Conservation (phyloP, 2,113 vertebrate species). For the Hipposideros armiger region DNA sequence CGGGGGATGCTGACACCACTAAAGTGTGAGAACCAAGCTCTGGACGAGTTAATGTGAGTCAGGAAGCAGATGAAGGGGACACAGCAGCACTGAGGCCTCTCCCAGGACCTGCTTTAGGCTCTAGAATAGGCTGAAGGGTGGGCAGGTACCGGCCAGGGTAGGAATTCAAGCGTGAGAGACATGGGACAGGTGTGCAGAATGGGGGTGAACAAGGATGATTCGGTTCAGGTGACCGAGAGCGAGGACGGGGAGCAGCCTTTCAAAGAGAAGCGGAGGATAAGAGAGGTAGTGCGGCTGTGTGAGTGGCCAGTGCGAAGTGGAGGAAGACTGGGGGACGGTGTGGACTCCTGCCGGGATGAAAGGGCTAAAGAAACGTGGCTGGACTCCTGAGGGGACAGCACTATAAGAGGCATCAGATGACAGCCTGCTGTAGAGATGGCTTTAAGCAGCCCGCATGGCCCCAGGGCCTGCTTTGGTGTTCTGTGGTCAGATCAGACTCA, state of each 20-base stretch:
- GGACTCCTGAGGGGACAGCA: background rate
- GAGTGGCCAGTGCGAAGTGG: accelerated
- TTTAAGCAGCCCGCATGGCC: background rate
- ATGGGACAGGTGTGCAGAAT: background rate
- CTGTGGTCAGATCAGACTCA: background rate
- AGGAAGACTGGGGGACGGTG: accelerated
- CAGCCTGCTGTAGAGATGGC: background rate
- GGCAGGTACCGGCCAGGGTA: background rate
- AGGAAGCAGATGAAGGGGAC: background rate
- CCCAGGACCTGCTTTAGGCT: background rate
- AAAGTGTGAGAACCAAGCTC: background rate
- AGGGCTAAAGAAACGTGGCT: background rate
- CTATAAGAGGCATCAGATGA: background rate
- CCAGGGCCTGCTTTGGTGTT: background rate
- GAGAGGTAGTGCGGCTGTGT: accelerated
- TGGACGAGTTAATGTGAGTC: background rate
- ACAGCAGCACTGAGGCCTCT: background rate
- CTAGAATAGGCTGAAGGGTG: accelerated
- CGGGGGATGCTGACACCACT: background rate
- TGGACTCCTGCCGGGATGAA: background rate
- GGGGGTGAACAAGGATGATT: background rate
- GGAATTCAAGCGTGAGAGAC: background rate
- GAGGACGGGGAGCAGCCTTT: too few relatives aligned
- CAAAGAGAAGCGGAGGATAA: background rate
- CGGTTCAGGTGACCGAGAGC: too few relatives aligned